Percentiles rank a stretch among this genome's conserved stretches.
Evolutionary conservation across 2,797 vertebrate genomes (phyloP).

Genomic region (Sebastes vulpes): DNA sequence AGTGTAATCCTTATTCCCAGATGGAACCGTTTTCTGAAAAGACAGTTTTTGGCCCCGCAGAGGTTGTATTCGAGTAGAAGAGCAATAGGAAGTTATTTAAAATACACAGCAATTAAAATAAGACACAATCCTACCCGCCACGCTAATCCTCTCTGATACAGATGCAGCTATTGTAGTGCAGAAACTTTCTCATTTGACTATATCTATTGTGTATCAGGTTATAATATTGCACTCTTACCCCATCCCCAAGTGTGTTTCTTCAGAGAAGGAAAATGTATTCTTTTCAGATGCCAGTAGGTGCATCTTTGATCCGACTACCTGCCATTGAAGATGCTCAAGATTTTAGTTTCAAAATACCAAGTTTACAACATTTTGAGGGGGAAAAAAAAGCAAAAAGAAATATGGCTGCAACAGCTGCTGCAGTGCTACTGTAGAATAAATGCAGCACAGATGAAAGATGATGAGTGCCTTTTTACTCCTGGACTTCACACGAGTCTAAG

Average conservation of each 20-base stretch:
- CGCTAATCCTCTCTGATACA: constrained; percentile 72
- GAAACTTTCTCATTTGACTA: constrained; percentile 49
- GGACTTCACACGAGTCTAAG: constrained; percentile 61
- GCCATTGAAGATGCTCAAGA: constrained; percentile 21
- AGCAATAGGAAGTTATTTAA: constrained; percentile 76
- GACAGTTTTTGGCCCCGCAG: constrained; percentile 62
- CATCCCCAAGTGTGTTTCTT: constrained; percentile 39
- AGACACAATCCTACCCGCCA: constrained; percentile 63
- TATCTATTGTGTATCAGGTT: constrained; percentile 54
- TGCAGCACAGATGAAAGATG: constrained; percentile 69
- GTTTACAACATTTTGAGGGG: constrained; percentile 21
- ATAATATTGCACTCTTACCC: constrained; percentile 14
- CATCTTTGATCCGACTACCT: constrained; percentile 39
- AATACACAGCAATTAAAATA: constrained; percentile 82
- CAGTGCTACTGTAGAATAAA: constrained; percentile 53
- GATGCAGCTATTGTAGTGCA: constrained; percentile 48
- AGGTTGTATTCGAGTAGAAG: constrained; percentile 72
- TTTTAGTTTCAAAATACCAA: constrained; percentile 47
- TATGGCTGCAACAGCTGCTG: constrained; percentile 66
- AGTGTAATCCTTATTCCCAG: constrained; percentile 86
- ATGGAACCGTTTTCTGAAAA: constrained; percentile 80
- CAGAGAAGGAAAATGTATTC: constrained; percentile 45
- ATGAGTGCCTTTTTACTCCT: constrained; percentile 59
- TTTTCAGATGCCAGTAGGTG: constrained; percentile 45
- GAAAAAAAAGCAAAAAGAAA: background rate